Conservation (phyloP, 2,113 vertebrate species). For the Ceratotherium simum region DNA sequence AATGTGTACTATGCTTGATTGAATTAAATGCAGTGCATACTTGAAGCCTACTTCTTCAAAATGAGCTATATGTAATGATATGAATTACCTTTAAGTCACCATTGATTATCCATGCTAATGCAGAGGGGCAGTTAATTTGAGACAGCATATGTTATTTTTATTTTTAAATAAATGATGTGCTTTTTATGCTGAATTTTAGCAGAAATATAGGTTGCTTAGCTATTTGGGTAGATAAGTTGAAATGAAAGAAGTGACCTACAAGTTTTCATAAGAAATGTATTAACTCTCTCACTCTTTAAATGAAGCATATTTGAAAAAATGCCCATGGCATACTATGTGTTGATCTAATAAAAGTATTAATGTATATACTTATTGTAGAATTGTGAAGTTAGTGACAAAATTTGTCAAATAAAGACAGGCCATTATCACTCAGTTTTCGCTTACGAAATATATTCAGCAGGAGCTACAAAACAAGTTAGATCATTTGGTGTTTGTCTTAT, state of each 20-base stretch:
- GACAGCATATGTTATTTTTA: not conserved
- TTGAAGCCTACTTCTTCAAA: not conserved
- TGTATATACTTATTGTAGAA: not conserved
- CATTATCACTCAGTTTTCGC: not conserved
- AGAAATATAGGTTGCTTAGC: not conserved
- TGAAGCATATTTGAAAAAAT: not conserved
- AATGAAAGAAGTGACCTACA: not conserved
- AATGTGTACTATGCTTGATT: not conserved
- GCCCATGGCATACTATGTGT: not conserved
- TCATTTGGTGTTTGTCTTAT: not conserved
- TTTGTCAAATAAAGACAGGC: not conserved
- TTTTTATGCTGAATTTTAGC: slow-evolving; percentile 26
- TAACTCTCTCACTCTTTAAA: not conserved
- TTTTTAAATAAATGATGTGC: not conserved
- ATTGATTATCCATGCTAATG: not conserved
- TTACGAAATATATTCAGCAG: not conserved
- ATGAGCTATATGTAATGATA: not conserved
- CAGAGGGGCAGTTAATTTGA: not conserved
- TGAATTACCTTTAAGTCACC: slow-evolving; percentile 1
- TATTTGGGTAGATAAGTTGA: not conserved
- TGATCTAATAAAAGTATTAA: not conserved
- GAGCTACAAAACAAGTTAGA: not conserved
- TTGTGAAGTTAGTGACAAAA: not conserved
- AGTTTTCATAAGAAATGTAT: not conserved
- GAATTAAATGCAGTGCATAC: not conserved